Evolutionary conservation across 2,797 vertebrate species (phyloP).

Genomic region (Etheostoma perlongum): DNA sequence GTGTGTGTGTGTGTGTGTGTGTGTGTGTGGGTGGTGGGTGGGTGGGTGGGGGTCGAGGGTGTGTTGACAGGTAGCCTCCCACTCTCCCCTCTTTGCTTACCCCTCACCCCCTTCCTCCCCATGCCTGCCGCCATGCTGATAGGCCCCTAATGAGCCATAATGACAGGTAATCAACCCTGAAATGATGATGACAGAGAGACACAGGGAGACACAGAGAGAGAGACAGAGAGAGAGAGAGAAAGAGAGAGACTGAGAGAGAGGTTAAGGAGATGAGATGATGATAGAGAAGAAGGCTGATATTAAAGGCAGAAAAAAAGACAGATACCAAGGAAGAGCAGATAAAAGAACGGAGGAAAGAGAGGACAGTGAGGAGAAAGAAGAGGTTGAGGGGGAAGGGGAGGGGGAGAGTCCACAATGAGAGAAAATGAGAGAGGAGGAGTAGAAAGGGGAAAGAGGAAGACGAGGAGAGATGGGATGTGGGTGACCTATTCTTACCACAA

Average conservation of each 20-base stretch:
- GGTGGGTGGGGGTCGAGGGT: not conserved
- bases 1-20: conserved; percentile 27
- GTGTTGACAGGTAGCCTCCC: conserved; percentile 71
- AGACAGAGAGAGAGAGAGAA: conserved; percentile 42
- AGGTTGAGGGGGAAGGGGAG: too few relatives aligned
- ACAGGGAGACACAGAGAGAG: conserved; percentile 50
- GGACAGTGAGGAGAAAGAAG: conserved; percentile 16
- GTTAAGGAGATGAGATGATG: conserved; percentile 68
- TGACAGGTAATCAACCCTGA: conserved; percentile 83
- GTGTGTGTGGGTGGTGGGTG: conserved; percentile 14
- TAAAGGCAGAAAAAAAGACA: conserved; percentile 46
- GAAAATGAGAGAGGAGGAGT: conserved; percentile 48
- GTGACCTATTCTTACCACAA: conserved; percentile 67
- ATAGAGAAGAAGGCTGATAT: conserved; percentile 60
- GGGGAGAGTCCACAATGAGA: not conserved
- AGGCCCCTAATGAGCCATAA: conserved; percentile 83
- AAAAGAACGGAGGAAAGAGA: conserved; percentile 35
- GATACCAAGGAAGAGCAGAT: conserved; percentile 40
- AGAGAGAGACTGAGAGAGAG: conserved; percentile 27
- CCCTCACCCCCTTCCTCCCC: conserved; percentile 37
- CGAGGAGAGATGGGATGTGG: conserved; percentile 37
- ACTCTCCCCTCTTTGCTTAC: conserved; percentile 30
- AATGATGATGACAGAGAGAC: conserved; percentile 81
- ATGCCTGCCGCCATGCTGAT: conserved; percentile 79
- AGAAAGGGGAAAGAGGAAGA: conserved; percentile 3